A percentile compares a stretch with the other conserved stretches of the same genome.
Evolutionary conservation across 1,140 invertebrate species (phyloP).

Genomic region (Acromyrmex echinatior): DNA sequence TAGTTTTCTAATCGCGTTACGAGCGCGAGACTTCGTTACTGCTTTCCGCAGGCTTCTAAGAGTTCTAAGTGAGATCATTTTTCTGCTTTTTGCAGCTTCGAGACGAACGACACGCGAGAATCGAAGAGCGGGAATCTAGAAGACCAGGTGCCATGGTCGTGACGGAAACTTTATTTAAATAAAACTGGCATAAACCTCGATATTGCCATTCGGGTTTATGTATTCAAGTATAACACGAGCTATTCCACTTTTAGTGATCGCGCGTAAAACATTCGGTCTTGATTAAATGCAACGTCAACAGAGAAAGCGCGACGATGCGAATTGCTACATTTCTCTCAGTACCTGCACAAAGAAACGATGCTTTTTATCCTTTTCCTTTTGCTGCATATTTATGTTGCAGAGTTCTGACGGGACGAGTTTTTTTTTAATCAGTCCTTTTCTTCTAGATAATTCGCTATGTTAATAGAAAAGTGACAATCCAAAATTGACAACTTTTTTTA

Average conservation of each 20-base stretch:
- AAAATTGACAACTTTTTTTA: too few species aligned
- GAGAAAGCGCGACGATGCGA: constrained; percentile 33
- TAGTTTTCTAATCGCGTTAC: constrained; percentile 56
- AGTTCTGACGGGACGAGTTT: neutral
- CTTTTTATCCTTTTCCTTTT: neutral
- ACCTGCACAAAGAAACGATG: constrained; percentile 32
- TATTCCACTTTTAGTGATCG: constrained; percentile 85
- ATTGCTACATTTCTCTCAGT: neutral
- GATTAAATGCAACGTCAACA: constrained; percentile 83
- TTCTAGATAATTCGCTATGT: too few species aligned
- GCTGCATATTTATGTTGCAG: neutral
- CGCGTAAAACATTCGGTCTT: constrained; percentile 85
- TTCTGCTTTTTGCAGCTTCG: constrained; percentile 37
- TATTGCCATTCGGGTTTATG: constrained; percentile 85
- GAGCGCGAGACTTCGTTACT: constrained; percentile 29
- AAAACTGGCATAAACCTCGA: constrained; percentile 85
- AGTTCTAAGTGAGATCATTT: constrained; percentile 47
- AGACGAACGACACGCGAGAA: constrained; percentile 24
- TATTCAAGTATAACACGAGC: constrained; percentile 85
- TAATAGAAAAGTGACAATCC: too few species aligned
- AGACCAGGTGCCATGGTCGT: constrained; percentile 30
- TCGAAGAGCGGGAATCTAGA: constrained; percentile 25
- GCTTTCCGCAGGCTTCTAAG: constrained; percentile 55
- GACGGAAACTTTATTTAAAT: constrained; percentile 85
- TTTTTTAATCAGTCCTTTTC: neutral